These are phyloP conservation scores for Miichthys miiuy DNA, from an alignment of 2,797 vertebrate genomes.

Conservation along the genomic window DNA sequence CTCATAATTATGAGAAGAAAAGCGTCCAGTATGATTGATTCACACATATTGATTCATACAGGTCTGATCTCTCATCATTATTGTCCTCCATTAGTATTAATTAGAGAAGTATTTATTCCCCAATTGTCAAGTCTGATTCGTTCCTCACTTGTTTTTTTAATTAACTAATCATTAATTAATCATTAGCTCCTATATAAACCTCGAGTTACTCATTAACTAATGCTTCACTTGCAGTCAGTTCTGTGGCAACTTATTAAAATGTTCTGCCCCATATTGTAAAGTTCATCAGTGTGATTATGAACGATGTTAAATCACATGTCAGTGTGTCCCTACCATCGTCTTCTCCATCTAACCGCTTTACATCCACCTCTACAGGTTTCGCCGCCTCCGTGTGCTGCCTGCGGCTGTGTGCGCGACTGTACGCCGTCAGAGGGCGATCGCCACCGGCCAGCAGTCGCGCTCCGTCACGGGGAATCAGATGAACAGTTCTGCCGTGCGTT, in stretches of 20 bases:
- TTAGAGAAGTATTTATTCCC: too few relatives aligned
- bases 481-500: neutral
- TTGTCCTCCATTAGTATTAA: too few relatives aligned
- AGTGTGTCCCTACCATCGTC: constrained; percentile 76
- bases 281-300: neutral
- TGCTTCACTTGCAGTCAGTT: too few relatives aligned
- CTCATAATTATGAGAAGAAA: neutral
- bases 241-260: neutral
- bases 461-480: neutral
- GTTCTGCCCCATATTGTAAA: neutral
- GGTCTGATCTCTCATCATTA: too few relatives aligned
- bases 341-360: constrained; percentile 72
- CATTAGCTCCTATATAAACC: too few relatives aligned
- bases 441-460: constrained; percentile 1
- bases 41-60: too few relatives aligned
- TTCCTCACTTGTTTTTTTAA: too few relatives aligned
- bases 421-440: neutral
- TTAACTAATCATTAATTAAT: too few relatives aligned
- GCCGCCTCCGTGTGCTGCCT: constrained; percentile 51
- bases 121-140: too few relatives aligned
- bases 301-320: neutral
- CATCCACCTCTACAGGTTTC: constrained; percentile 72
- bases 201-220: too few relatives aligned
- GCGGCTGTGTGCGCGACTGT: constrained; percentile 28
- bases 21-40: too few relatives aligned